A percentile compares a stretch with the other conserved stretches of the same genome.
Evolutionary conservation across 2,888 invertebrate species (phyloP).

Genomic region (Lordiphosa fenestrarum): DNA sequence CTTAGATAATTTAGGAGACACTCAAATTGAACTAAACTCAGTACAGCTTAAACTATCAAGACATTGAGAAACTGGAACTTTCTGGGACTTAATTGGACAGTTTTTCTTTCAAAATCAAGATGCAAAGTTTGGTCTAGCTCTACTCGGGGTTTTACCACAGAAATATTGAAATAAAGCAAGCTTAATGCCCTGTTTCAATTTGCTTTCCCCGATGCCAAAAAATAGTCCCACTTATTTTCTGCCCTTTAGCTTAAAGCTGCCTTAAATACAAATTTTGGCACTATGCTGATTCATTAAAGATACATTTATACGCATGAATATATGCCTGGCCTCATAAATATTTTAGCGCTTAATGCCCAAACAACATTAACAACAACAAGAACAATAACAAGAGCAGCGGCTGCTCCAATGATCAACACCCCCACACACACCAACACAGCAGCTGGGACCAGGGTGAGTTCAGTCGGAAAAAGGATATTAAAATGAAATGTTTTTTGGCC

Average conservation of each 20-base stretch:
- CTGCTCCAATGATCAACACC: slow-evolving; percentile 27
- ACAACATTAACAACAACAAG: slow-evolving; percentile 17
- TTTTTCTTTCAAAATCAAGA: too few relatives aligned
- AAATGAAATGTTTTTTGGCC: slow-evolving; percentile 67
- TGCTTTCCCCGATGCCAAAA: too few relatives aligned
- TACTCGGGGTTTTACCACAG: too few relatives aligned
- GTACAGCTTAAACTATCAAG: too few relatives aligned
- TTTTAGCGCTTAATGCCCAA: slow-evolving; percentile 55
- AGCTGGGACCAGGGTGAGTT: slow-evolving; percentile 12
- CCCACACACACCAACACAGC: background rate
- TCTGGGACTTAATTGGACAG: too few relatives aligned
- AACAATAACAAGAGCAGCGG: background rate
- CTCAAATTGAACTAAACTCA: too few relatives aligned
- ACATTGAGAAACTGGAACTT: too few relatives aligned
- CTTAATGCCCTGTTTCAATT: too few relatives aligned
- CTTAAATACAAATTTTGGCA: slow-evolving; percentile 64
- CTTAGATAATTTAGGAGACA: too few relatives aligned
- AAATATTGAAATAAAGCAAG: too few relatives aligned
- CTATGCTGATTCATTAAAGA: slow-evolving; percentile 57
- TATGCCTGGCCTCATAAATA: slow-evolving; percentile 59
- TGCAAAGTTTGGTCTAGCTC: too few relatives aligned
- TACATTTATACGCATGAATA: slow-evolving; percentile 37
- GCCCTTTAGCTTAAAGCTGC: slow-evolving; percentile 36
- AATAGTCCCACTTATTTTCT: background rate
- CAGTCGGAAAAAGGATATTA: slow-evolving; percentile 50